These are phyloP conservation scores for Drosophila tanythrix DNA, from an alignment of 2,888 invertebrate species.

Conservation along the genomic window DNA sequence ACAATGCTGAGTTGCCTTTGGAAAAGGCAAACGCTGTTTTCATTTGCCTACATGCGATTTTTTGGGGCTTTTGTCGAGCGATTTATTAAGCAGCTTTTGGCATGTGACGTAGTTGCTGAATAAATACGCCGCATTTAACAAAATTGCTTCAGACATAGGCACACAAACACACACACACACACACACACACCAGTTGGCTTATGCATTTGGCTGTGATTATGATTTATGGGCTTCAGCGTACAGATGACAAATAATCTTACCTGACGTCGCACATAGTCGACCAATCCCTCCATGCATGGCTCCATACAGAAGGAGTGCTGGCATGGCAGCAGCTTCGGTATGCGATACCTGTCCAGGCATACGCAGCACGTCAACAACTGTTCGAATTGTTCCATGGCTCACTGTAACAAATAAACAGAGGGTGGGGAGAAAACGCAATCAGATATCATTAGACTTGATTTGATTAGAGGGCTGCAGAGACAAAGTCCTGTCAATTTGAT, in stretches of 20 bases:
- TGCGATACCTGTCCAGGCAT: constrained; percentile 97
- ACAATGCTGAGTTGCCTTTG: constrained; percentile 53
- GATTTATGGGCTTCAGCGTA: constrained; percentile 35
- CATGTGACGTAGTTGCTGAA: constrained; percentile 70
- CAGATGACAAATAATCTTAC: constrained; percentile 85
- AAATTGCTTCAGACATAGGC: constrained; percentile 52
- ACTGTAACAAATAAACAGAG: constrained; percentile 67
- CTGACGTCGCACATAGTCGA: constrained; percentile 97
- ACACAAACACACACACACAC: constrained; percentile 24
- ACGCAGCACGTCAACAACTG: constrained; percentile 99
- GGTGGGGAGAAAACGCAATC: constrained; percentile 34
- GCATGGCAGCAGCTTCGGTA: constrained; percentile 99
- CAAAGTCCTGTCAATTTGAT: constrained; percentile 77
- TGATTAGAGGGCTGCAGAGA: constrained; percentile 61
- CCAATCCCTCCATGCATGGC: constrained; percentile 98
- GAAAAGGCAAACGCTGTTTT: constrained; percentile 57
- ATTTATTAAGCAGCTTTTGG: constrained; percentile 63
- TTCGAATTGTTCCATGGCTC: constrained; percentile 96
- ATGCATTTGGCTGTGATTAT: constrained; percentile 60
- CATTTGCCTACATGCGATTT: constrained; percentile 70
- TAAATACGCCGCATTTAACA: constrained; percentile 62
- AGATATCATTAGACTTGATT: constrained; percentile 72
- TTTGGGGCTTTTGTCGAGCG: constrained; percentile 50
- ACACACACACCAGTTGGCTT: constrained; percentile 33
- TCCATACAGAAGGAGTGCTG: constrained; percentile 99